Evolutionary conservation across 2,797 vertebrate genomes (phyloP), one percentile per base, ranked within the genome.

Genomic region (Oryzias sinensis): DNA sequence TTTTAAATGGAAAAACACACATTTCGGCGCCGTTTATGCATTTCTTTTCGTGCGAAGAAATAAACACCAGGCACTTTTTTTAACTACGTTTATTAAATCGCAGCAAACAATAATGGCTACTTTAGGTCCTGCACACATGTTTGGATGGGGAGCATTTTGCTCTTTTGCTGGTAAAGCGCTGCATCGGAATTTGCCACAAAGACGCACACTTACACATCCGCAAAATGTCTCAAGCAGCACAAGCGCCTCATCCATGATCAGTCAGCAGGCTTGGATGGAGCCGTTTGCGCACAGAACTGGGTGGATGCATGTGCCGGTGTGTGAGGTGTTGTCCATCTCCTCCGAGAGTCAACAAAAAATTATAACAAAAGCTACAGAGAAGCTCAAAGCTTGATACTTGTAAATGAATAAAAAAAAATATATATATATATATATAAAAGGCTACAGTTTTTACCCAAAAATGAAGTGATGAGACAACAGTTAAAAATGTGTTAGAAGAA

Each of bases 281-380:
- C 81, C 89, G 84, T 88, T 86, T 87, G 83, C 80, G 77, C 85
- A 83, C 86, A 90, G 86, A 80, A 37, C 33, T 37, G 33, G 33
- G 33, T 11, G 33, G 33, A 81, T 85, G 83, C 76, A 77, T 75
- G 74, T 82, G 74, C 81, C 66, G 75, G 81, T 66, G 81, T 76
- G 65, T 71, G 68, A 75, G 80, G 78, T 82, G 80, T 83, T 87
- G 91, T 85, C 86, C 82, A 85, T 80, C 85, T 88, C 83, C 81
- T 86, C 84, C 45, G 74, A 80, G 83, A 86, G 89, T 84, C 81
- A 85, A 91, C 88, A 90, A 90, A 87, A 80, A 37, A 90, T 89
- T 89, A 91, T 90, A 84, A 91, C 88, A 92, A 92, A 90, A 84
- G 84, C 76, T 83, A 82, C 53, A n/a, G 65, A 80, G 57, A 77